phyloP scores from a whole-genome alignment of 35 echinoderm and acorn worm species.

The Stichopus chloronotus region DNA sequence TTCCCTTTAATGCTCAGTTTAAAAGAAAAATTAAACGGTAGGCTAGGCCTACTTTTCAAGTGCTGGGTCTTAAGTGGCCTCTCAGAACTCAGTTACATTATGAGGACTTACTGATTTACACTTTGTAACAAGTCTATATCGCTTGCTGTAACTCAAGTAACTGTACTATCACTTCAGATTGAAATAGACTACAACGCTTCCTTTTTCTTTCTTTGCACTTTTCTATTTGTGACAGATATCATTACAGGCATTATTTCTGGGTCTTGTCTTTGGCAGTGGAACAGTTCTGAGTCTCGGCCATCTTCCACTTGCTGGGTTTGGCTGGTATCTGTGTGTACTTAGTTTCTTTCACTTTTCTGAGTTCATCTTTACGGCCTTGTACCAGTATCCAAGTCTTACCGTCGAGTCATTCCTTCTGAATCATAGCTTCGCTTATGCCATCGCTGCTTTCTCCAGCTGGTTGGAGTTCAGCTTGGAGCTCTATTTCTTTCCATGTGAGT shows the following conservation, averaged over 20 bases:
- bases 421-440: conserved; percentile 90
- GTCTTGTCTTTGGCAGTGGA: conserved; percentile 83
- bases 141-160: too few relatives aligned
- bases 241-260: conserved; percentile 75
- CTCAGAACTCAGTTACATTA: too few relatives aligned
- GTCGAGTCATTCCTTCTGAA: conserved; percentile 96
- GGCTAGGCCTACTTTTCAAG: too few relatives aligned
- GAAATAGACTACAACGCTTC: neutral
- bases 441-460: conserved; percentile 91
- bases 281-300: conserved; percentile 65
- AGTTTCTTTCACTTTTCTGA: conserved; percentile 99
- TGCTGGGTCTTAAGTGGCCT: too few relatives aligned
- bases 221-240: conserved; percentile 73
- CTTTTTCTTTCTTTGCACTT: neutral
- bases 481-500: conserved; percentile 91
- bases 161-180: too few relatives aligned
- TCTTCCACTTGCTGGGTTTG: conserved; percentile 68
- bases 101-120: too few relatives aligned
- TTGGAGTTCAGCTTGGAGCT: conserved; percentile 84
- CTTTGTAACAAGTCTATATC: too few relatives aligned
- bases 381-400: conserved; percentile 89
- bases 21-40: too few relatives aligned
- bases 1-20: too few relatives aligned
- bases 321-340: conserved; percentile 93
- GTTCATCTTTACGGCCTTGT: conserved; percentile 92